These are phyloP conservation scores for Nemapogon koenigi DNA, from an alignment of 2,888 invertebrate genomes.

Conservation along the genomic window DNA sequence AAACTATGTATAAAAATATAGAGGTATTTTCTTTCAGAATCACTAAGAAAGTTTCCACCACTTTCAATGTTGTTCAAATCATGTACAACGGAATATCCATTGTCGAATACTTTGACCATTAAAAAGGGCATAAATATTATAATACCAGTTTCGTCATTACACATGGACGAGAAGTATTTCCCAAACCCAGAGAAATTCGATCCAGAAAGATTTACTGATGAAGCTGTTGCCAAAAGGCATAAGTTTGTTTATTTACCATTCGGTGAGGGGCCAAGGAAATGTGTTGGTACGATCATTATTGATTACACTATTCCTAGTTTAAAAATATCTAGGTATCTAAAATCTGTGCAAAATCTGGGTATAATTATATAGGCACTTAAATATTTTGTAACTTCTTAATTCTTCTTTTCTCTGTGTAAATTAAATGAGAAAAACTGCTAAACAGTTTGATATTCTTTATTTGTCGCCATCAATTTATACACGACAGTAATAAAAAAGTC, in stretches of 20 bases:
- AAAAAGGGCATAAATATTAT: conserved; percentile 20
- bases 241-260: conserved; percentile 33
- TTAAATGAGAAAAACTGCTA: neutral
- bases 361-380: neutral
- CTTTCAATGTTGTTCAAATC: conserved; percentile 20
- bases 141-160: conserved; percentile 40
- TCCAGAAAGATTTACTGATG: conserved; percentile 50
- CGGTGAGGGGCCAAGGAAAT: conserved; percentile 38
- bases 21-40: conserved; percentile 21
- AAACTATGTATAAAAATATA: neutral
- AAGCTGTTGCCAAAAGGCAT: conserved; percentile 23
- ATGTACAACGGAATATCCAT: conserved; percentile 21
- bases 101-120: conserved; percentile 14
- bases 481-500: neutral
- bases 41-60: conserved; percentile 25
- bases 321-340: conserved; percentile 13
- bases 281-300: conserved; percentile 26
- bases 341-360: too few species aligned
- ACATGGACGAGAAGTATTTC: conserved; percentile 47
- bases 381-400: neutral
- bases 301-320: too few species aligned
- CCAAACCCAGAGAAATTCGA: conserved; percentile 54
- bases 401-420: neutral
- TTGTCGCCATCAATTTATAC: neutral
- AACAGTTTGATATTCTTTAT: neutral